A percentile compares a stretch with the other conserved stretches of the same genome.
Evolutionary conservation across 2,113 vertebrate species (phyloP).

Genomic region (Neolamprologus falcicula): DNA sequence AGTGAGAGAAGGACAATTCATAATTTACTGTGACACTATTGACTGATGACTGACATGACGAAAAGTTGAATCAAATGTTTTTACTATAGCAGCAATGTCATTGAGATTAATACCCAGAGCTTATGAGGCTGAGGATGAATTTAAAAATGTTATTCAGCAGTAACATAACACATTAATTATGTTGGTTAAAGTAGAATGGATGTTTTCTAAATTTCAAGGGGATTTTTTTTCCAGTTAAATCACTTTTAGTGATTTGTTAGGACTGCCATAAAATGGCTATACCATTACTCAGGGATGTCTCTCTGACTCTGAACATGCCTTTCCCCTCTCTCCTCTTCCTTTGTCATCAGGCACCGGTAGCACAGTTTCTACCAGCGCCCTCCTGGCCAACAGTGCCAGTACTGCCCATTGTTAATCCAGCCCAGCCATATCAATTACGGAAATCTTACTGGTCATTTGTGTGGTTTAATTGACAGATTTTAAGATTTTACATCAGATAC

Average conservation of each 20-base stretch:
- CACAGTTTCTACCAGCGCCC: not conserved
- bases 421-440: not conserved
- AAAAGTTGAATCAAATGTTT: not conserved
- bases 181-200: not conserved
- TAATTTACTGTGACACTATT: not conserved
- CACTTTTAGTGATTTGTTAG: not conserved
- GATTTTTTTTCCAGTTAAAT: not conserved
- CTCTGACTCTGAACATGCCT: not conserved
- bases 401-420: not conserved
- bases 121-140: not conserved
- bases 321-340: not conserved
- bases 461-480: not conserved
- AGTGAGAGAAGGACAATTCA: not conserved
- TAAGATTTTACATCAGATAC: not conserved
- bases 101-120: not conserved
- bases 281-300: not conserved
- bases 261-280: not conserved
- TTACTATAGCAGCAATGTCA: not conserved
- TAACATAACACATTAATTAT: not conserved
- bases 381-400: not conserved
- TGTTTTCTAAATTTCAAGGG: not conserved
- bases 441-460: not conserved
- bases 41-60: not conserved
- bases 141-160: not conserved
- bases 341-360: not conserved